phyloP scores from a whole-genome alignment of 2,113 vertebrate genomes.

The Phalacrocorax brasilianus region DNA sequence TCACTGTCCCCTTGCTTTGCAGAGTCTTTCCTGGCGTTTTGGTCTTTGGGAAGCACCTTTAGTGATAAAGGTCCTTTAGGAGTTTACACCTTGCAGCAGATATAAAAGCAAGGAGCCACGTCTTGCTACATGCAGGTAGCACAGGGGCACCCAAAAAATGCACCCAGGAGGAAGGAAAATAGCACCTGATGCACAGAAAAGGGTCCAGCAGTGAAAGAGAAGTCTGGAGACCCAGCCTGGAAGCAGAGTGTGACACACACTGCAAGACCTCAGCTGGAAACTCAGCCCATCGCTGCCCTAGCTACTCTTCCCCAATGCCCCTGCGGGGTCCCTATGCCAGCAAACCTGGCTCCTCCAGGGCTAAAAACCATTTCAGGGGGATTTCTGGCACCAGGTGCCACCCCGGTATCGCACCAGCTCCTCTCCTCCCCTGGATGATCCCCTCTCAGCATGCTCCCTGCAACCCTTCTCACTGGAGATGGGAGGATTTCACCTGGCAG shows the following conservation, averaged over 20 bases:
- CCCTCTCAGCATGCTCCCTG: background rate
- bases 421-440: background rate
- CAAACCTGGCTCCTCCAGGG: background rate
- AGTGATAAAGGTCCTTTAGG: fast-evolving
- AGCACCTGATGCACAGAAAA: fast-evolving
- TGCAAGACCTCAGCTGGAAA: background rate
- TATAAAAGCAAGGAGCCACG: background rate
- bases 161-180: background rate
- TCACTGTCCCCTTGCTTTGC: background rate
- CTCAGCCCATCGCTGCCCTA: background rate
- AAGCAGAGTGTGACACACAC: background rate
- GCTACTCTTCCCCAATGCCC: background rate
- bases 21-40: background rate
- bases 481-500: background rate
- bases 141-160: background rate
- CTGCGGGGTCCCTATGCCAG: fast-evolving
- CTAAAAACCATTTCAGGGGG: background rate
- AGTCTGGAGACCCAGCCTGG: fast-evolving
- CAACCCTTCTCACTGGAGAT: fast-evolving
- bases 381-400: background rate
- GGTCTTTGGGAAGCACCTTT: background rate
- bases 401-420: fast-evolving
- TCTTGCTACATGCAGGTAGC: fast-evolving
- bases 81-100: background rate
- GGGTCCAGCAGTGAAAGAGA: background rate